Evolutionary conservation across 2,888 invertebrate species (phyloP).

Genomic region (Xiphydria camelus): DNA sequence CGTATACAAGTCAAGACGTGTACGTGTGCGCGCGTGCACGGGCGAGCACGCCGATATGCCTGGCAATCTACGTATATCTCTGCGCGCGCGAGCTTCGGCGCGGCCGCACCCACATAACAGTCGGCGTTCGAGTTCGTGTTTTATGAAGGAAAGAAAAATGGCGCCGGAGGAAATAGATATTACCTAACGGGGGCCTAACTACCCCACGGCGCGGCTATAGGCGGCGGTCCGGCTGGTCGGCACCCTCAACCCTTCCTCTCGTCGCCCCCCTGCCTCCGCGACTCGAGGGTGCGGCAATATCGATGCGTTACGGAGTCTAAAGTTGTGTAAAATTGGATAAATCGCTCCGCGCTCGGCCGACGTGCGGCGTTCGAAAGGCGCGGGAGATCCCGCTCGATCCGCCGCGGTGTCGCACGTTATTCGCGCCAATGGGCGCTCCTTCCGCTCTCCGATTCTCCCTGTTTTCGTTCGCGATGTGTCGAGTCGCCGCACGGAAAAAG

Average conservation of each 20-base stretch:
- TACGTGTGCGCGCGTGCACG: too few species aligned
- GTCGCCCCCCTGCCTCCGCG: conserved; percentile 8
- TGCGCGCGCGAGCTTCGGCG: neutral
- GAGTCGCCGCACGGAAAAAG: too few species aligned
- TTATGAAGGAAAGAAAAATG: conserved; percentile 47
- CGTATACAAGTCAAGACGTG: too few species aligned
- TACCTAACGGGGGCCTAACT: conserved; percentile 46
- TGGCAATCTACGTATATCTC: neutral
- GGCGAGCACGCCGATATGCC: neutral
- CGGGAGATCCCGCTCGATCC: too few species aligned
- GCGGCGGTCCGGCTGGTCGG: neutral
- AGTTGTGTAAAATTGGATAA: conserved; percentile 45
- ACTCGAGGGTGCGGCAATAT: conserved; percentile 42
- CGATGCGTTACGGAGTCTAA: conserved; percentile 30
- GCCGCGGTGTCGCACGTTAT: too few species aligned
- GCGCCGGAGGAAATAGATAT: conserved; percentile 54
- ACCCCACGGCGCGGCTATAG: conserved; percentile 15
- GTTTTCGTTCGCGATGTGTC: neutral
- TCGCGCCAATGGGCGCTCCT: neutral
- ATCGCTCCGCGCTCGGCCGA: conserved; percentile 25
- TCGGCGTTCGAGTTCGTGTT: conserved; percentile 34
- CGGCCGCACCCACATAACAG: conserved; percentile 8
- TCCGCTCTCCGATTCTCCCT: neutral
- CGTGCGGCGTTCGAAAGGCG: too few species aligned
- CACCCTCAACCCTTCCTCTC: conserved; percentile 21